Evolutionary conservation across 92 coral and sea anemone species (phyloP).

Genomic region (Anthopleura xanthogrammica): DNA sequence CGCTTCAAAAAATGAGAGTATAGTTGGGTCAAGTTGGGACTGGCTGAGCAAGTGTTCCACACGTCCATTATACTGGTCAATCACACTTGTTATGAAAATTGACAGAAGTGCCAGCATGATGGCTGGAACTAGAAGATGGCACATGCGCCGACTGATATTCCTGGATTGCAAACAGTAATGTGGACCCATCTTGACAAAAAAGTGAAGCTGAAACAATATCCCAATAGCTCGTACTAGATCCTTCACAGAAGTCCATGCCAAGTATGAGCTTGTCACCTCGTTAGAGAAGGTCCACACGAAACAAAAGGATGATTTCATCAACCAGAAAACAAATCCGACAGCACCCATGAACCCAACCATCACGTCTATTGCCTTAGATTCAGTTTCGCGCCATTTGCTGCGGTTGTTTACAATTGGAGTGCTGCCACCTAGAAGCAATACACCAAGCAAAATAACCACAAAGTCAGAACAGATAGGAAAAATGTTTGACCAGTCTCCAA

Average conservation of each 20-base stretch:
- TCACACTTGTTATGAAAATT: slow-evolving; percentile 55
- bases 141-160: slow-evolving; percentile 35
- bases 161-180: slow-evolving; percentile 53
- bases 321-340: slow-evolving; percentile 70
- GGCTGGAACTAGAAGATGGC: slow-evolving; percentile 64
- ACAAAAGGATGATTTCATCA: slow-evolving; percentile 62
- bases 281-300: slow-evolving; percentile 48
- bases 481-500: slow-evolving; percentile 75
- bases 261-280: slow-evolving; percentile 26
- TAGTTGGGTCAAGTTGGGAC: slow-evolving; percentile 42
- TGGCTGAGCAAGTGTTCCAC: slow-evolving; percentile 56
- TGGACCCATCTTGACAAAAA: slow-evolving; percentile 88
- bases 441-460: slow-evolving; percentile 63
- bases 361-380: slow-evolving; percentile 77
- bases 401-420: not conserved
- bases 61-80: slow-evolving; percentile 74
- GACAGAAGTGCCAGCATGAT: slow-evolving; percentile 70
- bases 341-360: slow-evolving; percentile 88
- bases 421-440: slow-evolving; percentile 50
- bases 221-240: slow-evolving; percentile 53
- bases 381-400: slow-evolving; percentile 80
- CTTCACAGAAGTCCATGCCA: slow-evolving; percentile 66
- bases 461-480: slow-evolving; percentile 68
- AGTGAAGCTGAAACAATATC: slow-evolving; percentile 72
- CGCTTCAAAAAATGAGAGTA: slow-evolving; percentile 52